Conservation (phyloP, 2,113 vertebrate species). For the Pangasianodon gigas region DNA sequence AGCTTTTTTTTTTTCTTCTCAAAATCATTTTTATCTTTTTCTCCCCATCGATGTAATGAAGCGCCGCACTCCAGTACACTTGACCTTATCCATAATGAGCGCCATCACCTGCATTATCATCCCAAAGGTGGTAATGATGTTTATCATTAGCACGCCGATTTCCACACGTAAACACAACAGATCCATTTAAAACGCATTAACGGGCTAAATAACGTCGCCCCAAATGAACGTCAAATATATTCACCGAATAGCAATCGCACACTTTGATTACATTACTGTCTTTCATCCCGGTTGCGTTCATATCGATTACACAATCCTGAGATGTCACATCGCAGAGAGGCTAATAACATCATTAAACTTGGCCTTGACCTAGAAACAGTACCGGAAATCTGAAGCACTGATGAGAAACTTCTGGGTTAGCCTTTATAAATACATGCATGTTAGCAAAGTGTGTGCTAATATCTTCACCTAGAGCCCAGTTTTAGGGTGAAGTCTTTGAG, state of each 20-base stretch:
- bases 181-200: constrained; percentile 55
- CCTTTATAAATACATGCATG: not conserved
- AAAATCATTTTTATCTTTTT: not conserved
- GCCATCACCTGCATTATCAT: constrained; percentile 44
- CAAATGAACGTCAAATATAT: constrained; percentile 7
- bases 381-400: not conserved
- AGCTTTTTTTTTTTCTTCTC: not conserved
- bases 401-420: not conserved
- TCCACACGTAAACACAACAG: constrained; percentile 43
- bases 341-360: not conserved
- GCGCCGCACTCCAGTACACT: constrained; percentile 7
- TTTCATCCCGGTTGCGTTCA: not conserved
- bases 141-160: constrained; percentile 49
- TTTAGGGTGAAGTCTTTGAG: not conserved
- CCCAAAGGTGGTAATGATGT: constrained; percentile 51
- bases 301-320: not conserved
- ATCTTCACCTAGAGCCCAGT: not conserved
- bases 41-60: not conserved
- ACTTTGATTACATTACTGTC: constrained; percentile 15
- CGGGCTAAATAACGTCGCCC: constrained; percentile 10
- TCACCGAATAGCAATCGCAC: constrained; percentile 24
- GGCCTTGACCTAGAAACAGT: not conserved
- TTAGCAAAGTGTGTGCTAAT: not conserved
- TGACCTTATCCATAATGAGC: constrained; percentile 44
- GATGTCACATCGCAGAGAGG: not conserved